Conservation (phyloP, 2,888 invertebrate genomes). For the Oscheius sp. region DNA sequence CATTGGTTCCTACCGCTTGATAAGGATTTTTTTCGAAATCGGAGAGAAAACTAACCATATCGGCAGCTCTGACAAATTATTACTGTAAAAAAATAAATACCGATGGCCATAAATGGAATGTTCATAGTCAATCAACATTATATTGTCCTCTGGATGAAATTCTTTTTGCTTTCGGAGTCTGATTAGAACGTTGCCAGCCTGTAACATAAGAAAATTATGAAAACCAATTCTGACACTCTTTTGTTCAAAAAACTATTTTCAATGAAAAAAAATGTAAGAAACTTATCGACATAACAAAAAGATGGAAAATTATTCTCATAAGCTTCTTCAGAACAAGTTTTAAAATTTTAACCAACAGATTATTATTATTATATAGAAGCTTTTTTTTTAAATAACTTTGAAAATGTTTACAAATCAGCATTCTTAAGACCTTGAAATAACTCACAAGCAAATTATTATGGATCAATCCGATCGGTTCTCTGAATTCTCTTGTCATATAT, state of each 20-base stretch:
- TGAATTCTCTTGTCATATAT: neutral
- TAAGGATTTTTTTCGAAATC: neutral
- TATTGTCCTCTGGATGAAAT: neutral
- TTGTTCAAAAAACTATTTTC: too few relatives aligned
- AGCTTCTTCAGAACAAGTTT: too few relatives aligned
- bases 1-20: neutral
- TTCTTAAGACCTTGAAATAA: too few relatives aligned
- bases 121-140: slow-evolving; percentile 14
- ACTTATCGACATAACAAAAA: too few relatives aligned
- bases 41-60: neutral
- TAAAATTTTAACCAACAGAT: too few relatives aligned
- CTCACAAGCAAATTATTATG: slow-evolving; percentile 15
- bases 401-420: too few relatives aligned
- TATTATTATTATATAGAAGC: too few relatives aligned
- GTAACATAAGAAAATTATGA: too few relatives aligned
- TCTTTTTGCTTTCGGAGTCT: neutral
- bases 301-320: too few relatives aligned
- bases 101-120: slow-evolving; percentile 3
- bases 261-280: neutral
- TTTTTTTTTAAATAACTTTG: too few relatives aligned
- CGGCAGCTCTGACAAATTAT: slow-evolving; percentile 11
- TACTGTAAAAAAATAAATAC: neutral
- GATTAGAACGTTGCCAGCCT: neutral
- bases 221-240: too few relatives aligned
- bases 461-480: neutral